Evolutionary conservation across 2,888 invertebrate species (phyloP), one percentile per base, ranked within the genome.

Genomic region (Vannuccia rotundouncinata): DNA sequence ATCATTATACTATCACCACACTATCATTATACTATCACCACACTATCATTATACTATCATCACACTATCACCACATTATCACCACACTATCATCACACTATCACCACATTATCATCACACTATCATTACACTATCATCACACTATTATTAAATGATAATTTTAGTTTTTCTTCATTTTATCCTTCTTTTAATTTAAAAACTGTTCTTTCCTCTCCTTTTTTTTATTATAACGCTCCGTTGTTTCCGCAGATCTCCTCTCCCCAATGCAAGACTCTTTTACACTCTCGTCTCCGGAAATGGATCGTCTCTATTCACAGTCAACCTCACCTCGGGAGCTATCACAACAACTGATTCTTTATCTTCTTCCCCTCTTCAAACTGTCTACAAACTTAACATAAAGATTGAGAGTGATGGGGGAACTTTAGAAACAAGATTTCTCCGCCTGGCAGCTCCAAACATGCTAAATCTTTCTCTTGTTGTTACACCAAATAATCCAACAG

Each of bases 261-360:
- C 66, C 22, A 22, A 2, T 27, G 66, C 66, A 5, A 66, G 10
- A 5, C 5, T 66, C 66, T 66, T 66, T 27, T 66, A 66, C 66
- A 66, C 66, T 22, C 2, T 29, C 5, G 2, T 2, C 2, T 22
- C n/a, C 66, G 78, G 78, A 28, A 59, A 59, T 59, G 78, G 78
- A 31, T 73, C 60, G 77, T 59, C 59, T 10, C 5, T 78, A 22
- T 87, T 88, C 81, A 83, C 83, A 60, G 80, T 87, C 27, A 85
- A 86, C 82, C 95, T 95, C 89, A 94, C 95, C 86, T 92, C 93
- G 2, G 96, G 96, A 0, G 91, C 94, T 60, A 92, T 97, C 22
- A 90, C 95, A 82, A 10, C 29, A 2, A 28, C 29, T 28, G 2
- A 2, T 2, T 27, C 75, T 5, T 27, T 75, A 2, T 5, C 66